Conservation (phyloP, 2,888 invertebrate species). For the Philaethria dido region DNA sequence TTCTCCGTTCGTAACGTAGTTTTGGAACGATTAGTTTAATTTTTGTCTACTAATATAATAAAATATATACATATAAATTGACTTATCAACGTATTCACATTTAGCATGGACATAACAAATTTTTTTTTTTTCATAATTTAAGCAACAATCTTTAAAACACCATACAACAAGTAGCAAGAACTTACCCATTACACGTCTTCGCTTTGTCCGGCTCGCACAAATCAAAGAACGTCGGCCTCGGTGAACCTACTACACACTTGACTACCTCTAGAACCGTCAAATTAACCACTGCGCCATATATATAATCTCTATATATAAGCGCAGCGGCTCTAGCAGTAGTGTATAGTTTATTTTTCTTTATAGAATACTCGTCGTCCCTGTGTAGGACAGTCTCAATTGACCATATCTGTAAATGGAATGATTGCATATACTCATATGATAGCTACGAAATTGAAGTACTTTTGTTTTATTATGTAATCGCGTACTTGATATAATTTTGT, state of each 20-base stretch:
- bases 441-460: conserved; percentile 5
- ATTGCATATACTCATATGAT: no score
- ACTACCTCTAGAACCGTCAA: conserved; percentile 85
- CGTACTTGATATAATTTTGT: background rate
- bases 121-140: no score
- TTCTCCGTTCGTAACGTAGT: no score
- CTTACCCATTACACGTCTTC: conserved; percentile 84
- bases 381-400: conserved; percentile 70
- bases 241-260: conserved; percentile 88
- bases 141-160: no score
- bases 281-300: conserved; percentile 85
- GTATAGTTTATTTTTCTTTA: conserved; percentile 70
- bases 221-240: conserved; percentile 90
- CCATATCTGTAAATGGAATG: conserved; percentile 68
- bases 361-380: conserved; percentile 70
- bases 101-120: no score
- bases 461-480: conserved; percentile 28
- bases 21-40: no score
- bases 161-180: no score
- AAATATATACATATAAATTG: no score
- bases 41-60: no score
- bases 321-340: conserved; percentile 70
- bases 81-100: no score
- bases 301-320: conserved; percentile 84
- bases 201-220: conserved; percentile 87